A percentile compares a stretch with the other conserved stretches of the same genome.
phyloP scores from a whole-genome alignment of 1,140 invertebrate species.

The Sycobia sp. region DNA sequence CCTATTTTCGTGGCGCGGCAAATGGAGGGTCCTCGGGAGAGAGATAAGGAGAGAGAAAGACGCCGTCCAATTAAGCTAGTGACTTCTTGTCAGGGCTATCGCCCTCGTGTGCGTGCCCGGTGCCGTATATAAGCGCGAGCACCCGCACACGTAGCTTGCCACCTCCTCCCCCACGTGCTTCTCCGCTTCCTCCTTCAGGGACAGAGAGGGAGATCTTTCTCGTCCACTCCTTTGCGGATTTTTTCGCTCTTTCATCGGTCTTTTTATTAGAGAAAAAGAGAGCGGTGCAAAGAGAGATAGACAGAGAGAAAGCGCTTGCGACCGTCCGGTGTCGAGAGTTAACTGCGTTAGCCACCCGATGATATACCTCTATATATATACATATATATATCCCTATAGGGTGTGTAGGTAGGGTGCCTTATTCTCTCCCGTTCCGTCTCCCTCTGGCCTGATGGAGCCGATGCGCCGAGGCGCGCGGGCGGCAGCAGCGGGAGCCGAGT shows the following conservation, averaged over 20 bases:
- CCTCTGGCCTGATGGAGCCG: too few relatives aligned
- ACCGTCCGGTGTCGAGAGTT: background rate
- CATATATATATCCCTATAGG: too few relatives aligned
- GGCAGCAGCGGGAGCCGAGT: too few relatives aligned
- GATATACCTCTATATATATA: background rate
- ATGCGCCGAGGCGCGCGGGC: too few relatives aligned
- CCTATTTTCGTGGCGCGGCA: background rate
- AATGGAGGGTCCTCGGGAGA: background rate
- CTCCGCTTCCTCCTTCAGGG: too few relatives aligned
- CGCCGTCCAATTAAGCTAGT: slow-evolving; percentile 16
- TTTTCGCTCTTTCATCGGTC: background rate
- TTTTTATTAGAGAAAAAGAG: slow-evolving; percentile 1
- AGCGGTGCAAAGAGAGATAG: too few relatives aligned
- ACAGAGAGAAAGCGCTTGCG: too few relatives aligned
- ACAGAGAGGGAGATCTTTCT: background rate
- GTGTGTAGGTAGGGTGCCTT: background rate
- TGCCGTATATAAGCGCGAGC: background rate
- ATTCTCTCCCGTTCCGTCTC: too few relatives aligned
- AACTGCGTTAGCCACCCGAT: slow-evolving; percentile 15
- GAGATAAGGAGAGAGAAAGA: background rate
- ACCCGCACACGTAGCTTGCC: background rate
- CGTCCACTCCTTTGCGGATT: background rate
- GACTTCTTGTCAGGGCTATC: background rate
- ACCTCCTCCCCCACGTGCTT: too few relatives aligned
- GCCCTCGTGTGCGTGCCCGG: background rate